Evolutionary conservation across 1,140 invertebrate species (phyloP).

Genomic region (Arion vulgaris): DNA sequence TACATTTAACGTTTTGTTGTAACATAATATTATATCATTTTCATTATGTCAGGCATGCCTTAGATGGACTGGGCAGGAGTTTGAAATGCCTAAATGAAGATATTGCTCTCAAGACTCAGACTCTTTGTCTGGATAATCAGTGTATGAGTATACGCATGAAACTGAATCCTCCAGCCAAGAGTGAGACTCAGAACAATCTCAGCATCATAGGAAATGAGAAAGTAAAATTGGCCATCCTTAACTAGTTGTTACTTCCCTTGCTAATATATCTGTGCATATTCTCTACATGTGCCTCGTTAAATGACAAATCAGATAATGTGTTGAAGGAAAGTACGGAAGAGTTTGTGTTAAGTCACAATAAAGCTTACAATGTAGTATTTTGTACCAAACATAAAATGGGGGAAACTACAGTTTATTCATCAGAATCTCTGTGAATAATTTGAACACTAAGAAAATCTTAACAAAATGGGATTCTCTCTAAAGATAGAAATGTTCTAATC

Average conservation of each 20-base stretch:
- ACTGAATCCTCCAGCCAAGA: constrained; percentile 64
- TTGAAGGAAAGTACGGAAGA: no score
- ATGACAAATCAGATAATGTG: no score
- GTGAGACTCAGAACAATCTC: constrained; percentile 66
- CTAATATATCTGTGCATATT: background rate
- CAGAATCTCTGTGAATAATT: no score
- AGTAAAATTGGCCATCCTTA: constrained; percentile 61
- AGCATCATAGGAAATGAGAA: constrained; percentile 68
- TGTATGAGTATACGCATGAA: constrained; percentile 69
- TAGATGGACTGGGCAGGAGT: constrained; percentile 71
- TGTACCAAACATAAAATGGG: no score
- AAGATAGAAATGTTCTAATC: no score
- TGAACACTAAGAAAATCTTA: no score
- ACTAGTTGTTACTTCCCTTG: constrained; percentile 47
- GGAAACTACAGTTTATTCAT: no score
- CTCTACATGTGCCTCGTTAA: background rate
- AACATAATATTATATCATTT: background rate
- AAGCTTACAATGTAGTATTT: no score
- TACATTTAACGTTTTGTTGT: no score
- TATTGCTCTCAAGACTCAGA: constrained; percentile 69
- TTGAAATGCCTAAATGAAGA: constrained; percentile 72
- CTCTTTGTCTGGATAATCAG: constrained; percentile 70
- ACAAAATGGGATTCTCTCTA: no score
- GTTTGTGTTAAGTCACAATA: no score
- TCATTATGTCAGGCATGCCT: constrained; percentile 65